Evolutionary conservation across 2,113 vertebrate species (phyloP), one percentile per base, ranked within the genome.

Genomic region (Scortum barcoo): DNA sequence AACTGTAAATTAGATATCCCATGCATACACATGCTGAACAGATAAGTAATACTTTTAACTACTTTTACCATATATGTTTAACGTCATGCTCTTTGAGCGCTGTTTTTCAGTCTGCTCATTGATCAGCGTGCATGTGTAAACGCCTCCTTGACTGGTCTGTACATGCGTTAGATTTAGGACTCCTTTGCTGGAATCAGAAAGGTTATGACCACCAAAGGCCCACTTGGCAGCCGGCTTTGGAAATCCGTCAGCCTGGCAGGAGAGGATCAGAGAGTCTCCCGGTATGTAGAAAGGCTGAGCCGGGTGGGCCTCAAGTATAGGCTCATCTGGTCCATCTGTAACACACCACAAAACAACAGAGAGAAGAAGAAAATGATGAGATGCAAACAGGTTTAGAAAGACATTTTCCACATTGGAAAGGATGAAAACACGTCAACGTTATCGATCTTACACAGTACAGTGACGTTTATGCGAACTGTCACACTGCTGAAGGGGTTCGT

Each of bases 251-350:
- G 93, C 93, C 60, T 22, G 36, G 51, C 95, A 96, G 61, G 89
- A 90, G 44, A 96, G 85, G 30, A 8, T 89, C 54, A 95, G 46
- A 1, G 90, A 90, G 48, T 88, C 89, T 38, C 93, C 94, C 1
- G 73, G 33, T 28, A 87, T 36, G 38, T 94, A 94, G 78, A 93
- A 88, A 7, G 73, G 57, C 80, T 80, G 70, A 71, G 73, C 51
- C 13, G 95, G 94, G 40, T 0, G 75, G 62, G 73, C 85, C 24
- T 71, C 74, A 8, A 96, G 60, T 10, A 44, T 33, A 2, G 94
- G 94, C 17, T 86, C 80, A 63, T 95, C 94, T 48, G 95, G 95
- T 80, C 95, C 95, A 78, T 95, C 95, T 96, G 28, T 26, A 74
- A 58, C 19, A 58, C 44, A 76, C 4, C 62, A 77, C 17, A 84